Evolutionary conservation across 2,113 vertebrate species (phyloP), one percentile per base, ranked within the genome.

Genomic region (Triplophysa siluroides): DNA sequence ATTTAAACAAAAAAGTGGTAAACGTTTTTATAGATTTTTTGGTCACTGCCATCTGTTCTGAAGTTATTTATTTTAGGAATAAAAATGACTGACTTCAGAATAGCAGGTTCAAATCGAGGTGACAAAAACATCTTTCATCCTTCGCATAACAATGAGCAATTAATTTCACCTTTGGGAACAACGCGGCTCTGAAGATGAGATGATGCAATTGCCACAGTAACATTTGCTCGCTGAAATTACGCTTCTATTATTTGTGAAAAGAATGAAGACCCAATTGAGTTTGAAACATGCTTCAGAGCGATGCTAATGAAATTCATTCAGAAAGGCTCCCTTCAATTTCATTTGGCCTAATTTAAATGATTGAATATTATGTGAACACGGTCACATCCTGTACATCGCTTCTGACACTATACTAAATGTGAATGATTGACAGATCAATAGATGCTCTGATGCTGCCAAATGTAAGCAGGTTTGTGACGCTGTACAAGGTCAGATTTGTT

Each of bases 331-430:
- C 79, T 73, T 45, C 41, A 63, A 23, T 74, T 71, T 85, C 69
- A 76, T 76, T 50, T 63, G 68, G 61, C 43, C 45, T 76, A 33
- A 33, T 75, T 67, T 66, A 62, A 72, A 26, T 84, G 81, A 88
- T 83, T 85, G 84, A 81, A 63, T 68, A 83, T 81, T 80, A 62
- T 84, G 79, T 69, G 45, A 77, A 73, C 24, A 12, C 43, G n/a
- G 19, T 80, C 38, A 43, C 18, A n/a, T 16, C 26, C 58, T 23
- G 26, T 71, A 54, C 14, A 18, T 5, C 21, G 12, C 8, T 77
- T 18, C 45, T 33, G 26, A 16, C 45, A 16, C 19, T 33, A 38
- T 13, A 54, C 50, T 63, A 1, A 52, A 29, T 9, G 23, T 62
- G 41, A 0, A 58, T 3, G 8, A 21, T 1, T 26, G 43, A 79